Percentiles rank a stretch among this genome's conserved stretches.
These are phyloP conservation scores for Athrips mouffetella DNA, from an alignment of 2,888 invertebrate species.

Conservation along the genomic window DNA sequence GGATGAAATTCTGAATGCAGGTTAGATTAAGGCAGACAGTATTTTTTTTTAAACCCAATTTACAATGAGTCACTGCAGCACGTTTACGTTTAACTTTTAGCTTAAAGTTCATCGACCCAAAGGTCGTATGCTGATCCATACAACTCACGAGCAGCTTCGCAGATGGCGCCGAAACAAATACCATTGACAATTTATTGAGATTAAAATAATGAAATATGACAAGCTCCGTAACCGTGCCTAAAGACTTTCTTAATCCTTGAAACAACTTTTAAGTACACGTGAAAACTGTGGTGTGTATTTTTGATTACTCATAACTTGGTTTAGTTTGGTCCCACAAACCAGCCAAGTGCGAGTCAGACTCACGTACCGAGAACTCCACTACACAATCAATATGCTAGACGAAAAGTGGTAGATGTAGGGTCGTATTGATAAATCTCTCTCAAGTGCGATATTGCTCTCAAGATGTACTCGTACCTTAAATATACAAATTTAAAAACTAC, in stretches of 20 bases:
- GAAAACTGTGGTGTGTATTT: neutral
- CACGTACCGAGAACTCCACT: no score
- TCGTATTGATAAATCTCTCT: no score
- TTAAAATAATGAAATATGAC: slow-evolving; percentile 41
- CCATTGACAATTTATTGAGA: slow-evolving; percentile 21
- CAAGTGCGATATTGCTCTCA: no score
- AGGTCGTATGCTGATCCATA: slow-evolving; percentile 46
- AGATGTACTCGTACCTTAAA: no score
- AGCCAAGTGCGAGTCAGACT: no score
- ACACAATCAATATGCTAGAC: no score
- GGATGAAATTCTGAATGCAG: no score
- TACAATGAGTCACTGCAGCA: no score
- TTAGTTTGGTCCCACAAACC: slow-evolving; percentile 27
- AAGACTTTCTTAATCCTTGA: slow-evolving; percentile 41
- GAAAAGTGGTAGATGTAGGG: no score
- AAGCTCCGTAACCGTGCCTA: slow-evolving; percentile 31
- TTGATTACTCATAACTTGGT: neutral
- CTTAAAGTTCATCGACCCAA: slow-evolving; percentile 46
- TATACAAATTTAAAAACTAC: no score
- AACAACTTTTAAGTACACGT: slow-evolving; percentile 24
- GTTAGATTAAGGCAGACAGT: no score
- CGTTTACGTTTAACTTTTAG: slow-evolving; percentile 23
- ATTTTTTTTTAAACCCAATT: no score
- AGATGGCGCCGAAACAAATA: slow-evolving; percentile 32
- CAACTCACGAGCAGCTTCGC: slow-evolving; percentile 40